phyloP scores from a whole-genome alignment of 1,140 invertebrate genomes.

The Leptinotarsa defecta region DNA sequence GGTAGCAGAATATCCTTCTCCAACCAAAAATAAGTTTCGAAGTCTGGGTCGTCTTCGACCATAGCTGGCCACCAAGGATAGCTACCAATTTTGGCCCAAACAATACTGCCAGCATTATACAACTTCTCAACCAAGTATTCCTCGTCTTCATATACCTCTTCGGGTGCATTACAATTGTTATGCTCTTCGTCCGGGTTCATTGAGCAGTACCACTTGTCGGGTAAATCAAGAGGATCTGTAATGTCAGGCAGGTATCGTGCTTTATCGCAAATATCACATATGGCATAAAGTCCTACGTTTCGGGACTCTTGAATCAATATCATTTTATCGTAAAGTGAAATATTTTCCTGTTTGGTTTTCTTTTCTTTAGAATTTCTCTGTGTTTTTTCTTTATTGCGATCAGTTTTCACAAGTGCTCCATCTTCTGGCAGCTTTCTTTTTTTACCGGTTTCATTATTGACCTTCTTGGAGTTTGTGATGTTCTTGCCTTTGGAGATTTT shows the following conservation, averaged over 20 bases:
- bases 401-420: not conserved
- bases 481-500: not conserved
- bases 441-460: not conserved
- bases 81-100: constrained; percentile 65
- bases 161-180: constrained; percentile 57
- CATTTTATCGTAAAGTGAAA: constrained; percentile 14
- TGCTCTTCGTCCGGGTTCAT: constrained; percentile 58
- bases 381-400: constrained; percentile 2
- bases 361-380: not conserved
- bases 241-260: constrained; percentile 63
- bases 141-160: constrained; percentile 54
- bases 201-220: constrained; percentile 66
- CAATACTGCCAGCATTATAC: constrained; percentile 67
- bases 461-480: not conserved
- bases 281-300: constrained; percentile 63
- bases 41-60: constrained; percentile 71
- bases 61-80: constrained; percentile 78
- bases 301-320: constrained; percentile 59
- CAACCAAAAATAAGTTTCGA: constrained; percentile 64
- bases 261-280: constrained; percentile 64
- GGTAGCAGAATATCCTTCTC: constrained; percentile 59
- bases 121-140: constrained; percentile 62
- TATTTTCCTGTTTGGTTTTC: not conserved
- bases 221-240: constrained; percentile 64
- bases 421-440: not conserved